A percentile compares a stretch with the other conserved stretches of the same genome.
These are phyloP conservation scores for Lanius ludovicianus DNA, from an alignment of 2,113 vertebrate genomes.

Conservation along the genomic window DNA sequence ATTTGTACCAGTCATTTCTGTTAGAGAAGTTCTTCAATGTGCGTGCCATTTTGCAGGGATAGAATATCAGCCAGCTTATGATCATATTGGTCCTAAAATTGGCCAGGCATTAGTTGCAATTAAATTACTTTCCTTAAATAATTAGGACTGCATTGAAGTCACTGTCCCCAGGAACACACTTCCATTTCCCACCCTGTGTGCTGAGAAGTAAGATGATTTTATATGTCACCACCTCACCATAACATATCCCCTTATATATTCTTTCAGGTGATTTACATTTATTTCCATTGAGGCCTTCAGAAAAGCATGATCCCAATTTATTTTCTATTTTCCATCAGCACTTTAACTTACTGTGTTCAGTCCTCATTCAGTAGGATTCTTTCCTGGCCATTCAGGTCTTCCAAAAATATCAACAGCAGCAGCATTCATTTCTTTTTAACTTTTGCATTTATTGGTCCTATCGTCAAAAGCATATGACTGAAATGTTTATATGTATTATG, in stretches of 20 bases:
- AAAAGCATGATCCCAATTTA: neutral
- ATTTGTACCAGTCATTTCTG: neutral
- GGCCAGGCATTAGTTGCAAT: neutral
- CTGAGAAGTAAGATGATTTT: neutral
- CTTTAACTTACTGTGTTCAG: neutral
- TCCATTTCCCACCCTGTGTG: neutral
- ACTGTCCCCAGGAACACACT: neutral
- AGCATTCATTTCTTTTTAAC: neutral
- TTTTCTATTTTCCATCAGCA: neutral
- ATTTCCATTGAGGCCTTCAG: neutral
- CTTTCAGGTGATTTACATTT: neutral
- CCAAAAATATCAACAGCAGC: neutral
- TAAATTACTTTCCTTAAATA: neutral
- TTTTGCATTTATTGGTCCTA: neutral
- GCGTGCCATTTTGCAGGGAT: neutral
- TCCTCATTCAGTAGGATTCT: neutral
- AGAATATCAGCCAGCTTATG: neutral
- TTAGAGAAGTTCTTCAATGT: neutral
- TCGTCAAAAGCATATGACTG: neutral
- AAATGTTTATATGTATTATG: constrained; percentile 25
- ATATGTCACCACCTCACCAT: neutral
- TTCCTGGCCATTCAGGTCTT: neutral
- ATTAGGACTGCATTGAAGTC: neutral
- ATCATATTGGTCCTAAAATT: neutral
- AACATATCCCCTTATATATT: neutral